A percentile compares a stretch with the other conserved stretches of the same genome.
These are phyloP conservation scores for Hemiscyllium ocellatum DNA, from an alignment of 2,113 vertebrate genomes.

Conservation along the genomic window DNA sequence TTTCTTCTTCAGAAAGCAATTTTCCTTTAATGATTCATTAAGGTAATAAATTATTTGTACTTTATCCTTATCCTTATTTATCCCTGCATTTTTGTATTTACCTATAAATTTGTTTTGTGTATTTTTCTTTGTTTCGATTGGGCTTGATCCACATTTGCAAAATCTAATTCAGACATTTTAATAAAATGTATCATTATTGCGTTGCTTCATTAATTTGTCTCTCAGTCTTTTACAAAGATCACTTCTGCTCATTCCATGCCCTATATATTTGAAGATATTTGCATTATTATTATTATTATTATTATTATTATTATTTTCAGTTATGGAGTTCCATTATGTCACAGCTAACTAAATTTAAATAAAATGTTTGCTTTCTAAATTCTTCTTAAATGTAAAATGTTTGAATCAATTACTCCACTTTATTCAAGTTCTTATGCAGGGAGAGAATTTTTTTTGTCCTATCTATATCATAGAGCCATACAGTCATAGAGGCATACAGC, in stretches of 20 bases:
- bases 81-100: background rate
- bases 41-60: background rate
- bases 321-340: background rate
- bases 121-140: background rate
- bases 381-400: background rate
- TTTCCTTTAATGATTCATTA: background rate
- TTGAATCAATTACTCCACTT: background rate
- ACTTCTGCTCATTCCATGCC: background rate
- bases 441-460: background rate
- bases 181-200: background rate
- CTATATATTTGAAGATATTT: background rate
- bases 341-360: background rate
- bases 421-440: background rate
- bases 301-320: background rate
- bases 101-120: background rate
- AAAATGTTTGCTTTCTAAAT: background rate
- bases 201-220: background rate
- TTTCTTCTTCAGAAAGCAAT: background rate
- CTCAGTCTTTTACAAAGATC: background rate
- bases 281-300: background rate
- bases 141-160: background rate
- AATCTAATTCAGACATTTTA: background rate
- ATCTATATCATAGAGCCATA: too few species aligned
- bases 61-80: background rate
- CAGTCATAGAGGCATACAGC: too few species aligned